phyloP scores from a whole-genome alignment of 2,797 vertebrate genomes.

The Odontamblyopus lacepedii region DNA sequence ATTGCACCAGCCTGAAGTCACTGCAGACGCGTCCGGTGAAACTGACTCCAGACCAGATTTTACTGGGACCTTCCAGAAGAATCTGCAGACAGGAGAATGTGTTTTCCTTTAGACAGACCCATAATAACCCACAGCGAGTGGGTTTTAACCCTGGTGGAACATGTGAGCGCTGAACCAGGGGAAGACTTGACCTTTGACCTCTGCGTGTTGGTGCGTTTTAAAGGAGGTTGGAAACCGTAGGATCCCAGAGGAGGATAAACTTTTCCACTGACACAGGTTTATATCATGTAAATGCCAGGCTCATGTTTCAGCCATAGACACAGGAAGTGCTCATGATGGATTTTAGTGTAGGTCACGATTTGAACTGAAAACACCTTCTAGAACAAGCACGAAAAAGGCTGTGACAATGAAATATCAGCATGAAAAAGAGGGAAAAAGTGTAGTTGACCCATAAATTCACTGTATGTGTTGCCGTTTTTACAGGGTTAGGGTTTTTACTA shows the following conservation, averaged over 20 bases:
- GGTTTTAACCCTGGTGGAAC: background rate
- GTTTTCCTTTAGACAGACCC: slow-evolving; percentile 14
- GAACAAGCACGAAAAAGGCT: too few species aligned
- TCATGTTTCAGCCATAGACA: background rate
- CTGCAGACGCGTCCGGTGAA: background rate
- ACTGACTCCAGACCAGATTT: slow-evolving; percentile 23
- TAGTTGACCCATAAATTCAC: too few species aligned
- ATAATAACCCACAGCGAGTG: too few species aligned
- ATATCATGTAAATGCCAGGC: background rate
- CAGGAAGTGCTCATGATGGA: background rate
- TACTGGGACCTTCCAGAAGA: slow-evolving; percentile 47
- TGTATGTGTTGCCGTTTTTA: too few species aligned
- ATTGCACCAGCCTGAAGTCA: slow-evolving; percentile 7
- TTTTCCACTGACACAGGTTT: background rate
- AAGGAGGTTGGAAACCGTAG: background rate
- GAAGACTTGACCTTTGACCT: slow-evolving; percentile 22
- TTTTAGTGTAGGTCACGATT: background rate
- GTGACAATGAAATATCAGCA: too few species aligned
- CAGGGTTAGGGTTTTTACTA: too few species aligned
- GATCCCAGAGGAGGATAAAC: background rate
- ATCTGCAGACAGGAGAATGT: slow-evolving; percentile 55
- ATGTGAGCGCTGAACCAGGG: background rate
- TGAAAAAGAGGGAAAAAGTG: too few species aligned
- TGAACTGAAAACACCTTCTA: too few species aligned
- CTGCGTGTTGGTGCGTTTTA: slow-evolving; percentile 12